Evolutionary conservation across 2,888 invertebrate genomes (phyloP), one percentile per base, ranked within the genome.

Genomic region (Cetonia aurata): DNA sequence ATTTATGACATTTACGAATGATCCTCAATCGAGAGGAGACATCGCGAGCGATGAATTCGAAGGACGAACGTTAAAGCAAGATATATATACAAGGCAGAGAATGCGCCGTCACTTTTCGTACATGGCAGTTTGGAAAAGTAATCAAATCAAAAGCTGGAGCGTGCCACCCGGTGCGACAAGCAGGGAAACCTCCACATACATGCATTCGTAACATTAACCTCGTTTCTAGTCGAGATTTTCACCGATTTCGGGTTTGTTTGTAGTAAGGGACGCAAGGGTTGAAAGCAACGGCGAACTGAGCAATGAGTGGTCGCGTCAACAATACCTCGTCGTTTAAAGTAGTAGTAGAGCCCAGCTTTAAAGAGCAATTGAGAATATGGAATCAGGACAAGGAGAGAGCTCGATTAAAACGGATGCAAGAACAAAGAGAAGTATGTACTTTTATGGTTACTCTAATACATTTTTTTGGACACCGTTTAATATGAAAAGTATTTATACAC

Each of bases 381-480:
- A 79, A 79, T 31, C 79, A 77, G 69, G 81, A 83, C 56, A 79
- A 80, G 73, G 81, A 83, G 59, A 74, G 75, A 37, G 78, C 76
- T 17, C 76, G 76, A 19, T 71, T 74, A 37, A 79, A 76, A 69
- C 81, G 82, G 71, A 55, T 81, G 4, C 76, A 77, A 60, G 83
- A 83, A 75, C 83, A 83, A 74, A 78, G 77, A 74, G 80, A 83
- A 80, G 83, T 83, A 76, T 69, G 72, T 69, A 25, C 25, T 25
- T 25, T 25, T 25, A 25, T 25, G 25, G 1, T 25, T 3, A 1
- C 25, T 25, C 3, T 25, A 25, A 25, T 25, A 4, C 4, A 3
- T 25, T 25, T 25, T 25, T 25, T 25, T 25, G 4, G n/a, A n/a
- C n/a, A 25, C 4, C 1, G 4, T 25, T 15, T 33, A 50, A 6